These are phyloP conservation scores for Astropecten irregularis DNA, from an alignment of 53 echinoderm and acorn worm species.

Conservation along the genomic window DNA sequence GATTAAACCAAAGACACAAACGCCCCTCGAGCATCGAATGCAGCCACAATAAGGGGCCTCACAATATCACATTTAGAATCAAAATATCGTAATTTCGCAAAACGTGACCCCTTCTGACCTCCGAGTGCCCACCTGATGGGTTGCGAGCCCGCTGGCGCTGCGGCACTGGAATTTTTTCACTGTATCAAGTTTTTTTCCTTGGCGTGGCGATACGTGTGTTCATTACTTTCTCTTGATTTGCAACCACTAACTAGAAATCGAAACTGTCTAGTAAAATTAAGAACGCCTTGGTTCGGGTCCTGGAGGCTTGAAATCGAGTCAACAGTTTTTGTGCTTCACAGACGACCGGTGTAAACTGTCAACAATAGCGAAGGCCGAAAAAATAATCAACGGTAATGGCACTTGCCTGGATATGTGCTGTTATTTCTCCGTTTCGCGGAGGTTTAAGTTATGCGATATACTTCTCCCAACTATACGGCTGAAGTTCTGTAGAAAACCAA, in stretches of 20 bases:
- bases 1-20: not conserved
- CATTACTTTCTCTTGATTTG: not conserved
- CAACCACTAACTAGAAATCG: conserved; percentile 30
- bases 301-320: conserved; percentile 17
- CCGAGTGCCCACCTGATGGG: conserved; percentile 32
- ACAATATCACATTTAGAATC: conserved; percentile 45
- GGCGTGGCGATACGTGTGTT: not conserved
- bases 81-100: conserved; percentile 33
- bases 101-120: conserved; percentile 35
- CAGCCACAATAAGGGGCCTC: conserved; percentile 5
- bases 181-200: conserved; percentile 45
- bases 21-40: not conserved
- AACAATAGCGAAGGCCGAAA: not conserved
- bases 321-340: not conserved
- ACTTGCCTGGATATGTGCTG: no score
- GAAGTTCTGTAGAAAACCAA: no score
- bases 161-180: conserved; percentile 23
- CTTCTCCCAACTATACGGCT: no score
- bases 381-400: no score
- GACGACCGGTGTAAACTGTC: not conserved
- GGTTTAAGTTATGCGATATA: no score
- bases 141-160: conserved; percentile 23
- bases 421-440: no score
- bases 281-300: not conserved
- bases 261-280: conserved; percentile 30